Base-by-base conservation (phyloP, 2,113 vertebrate species). In the Jacana jacana region DNA sequence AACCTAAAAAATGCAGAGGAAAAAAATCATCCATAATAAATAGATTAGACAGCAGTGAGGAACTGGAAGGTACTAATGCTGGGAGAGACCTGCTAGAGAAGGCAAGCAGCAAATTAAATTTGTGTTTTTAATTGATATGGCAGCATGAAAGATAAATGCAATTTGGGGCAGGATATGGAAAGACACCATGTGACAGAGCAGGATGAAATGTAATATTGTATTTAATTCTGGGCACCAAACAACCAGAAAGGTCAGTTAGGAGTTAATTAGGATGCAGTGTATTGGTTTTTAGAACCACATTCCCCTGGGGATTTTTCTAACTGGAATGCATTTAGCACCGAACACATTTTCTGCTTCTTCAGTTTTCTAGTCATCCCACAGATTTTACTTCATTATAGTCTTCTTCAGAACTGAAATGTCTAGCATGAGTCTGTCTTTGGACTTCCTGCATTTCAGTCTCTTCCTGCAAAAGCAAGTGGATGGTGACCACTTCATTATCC, bases 131-230 rank as follows among this genome's bases (percentile, higher is more conserved):
- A 94, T 94, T 89, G 72, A 58, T 93, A 55, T 30, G 80, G 83
- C 65, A 63, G 77, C 86, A 49, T 77, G 83, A 95, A 95, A 93
- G 76, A 86, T 25, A 86, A 92, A 84, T 81, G 81, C 52, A 92
- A 39, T 92, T 89, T 91, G 75, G 72, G 55, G 30, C 57, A 78
- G 75, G 60, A 72, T 89, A 37, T 64, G 23, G 60, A 81, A 86
- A 58, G 49, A 33, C 16, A 54, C 40, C 81, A 86, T 58, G 69
- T 66, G 84, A 89, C 51, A 82, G 52, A 83, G 42, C 25, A 80
- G 73, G 66, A 65, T 65, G 44, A 70, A 86, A 94, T 76, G 52
- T n/a, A 75, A 85, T 65, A 81, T 3, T 64, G 17, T 35, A 37
- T 88, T 82, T 90, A 58, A 83, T 76, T 94, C 84, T 87, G 51